Conservation (phyloP, 1,140 invertebrate genomes). For the Rhizoglyphus robini region DNA sequence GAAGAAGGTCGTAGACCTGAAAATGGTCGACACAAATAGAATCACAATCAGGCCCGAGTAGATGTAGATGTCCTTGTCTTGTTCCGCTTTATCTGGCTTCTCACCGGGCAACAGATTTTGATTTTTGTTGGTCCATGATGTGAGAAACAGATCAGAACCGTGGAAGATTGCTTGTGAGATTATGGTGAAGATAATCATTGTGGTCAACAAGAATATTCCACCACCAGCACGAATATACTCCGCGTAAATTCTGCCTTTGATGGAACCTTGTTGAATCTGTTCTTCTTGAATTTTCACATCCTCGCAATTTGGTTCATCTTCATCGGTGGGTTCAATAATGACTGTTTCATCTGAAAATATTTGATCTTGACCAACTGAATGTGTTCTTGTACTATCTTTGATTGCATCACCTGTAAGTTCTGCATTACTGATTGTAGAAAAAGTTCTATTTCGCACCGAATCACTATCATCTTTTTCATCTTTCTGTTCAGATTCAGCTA, state of each 20-base stretch:
- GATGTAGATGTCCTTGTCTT: slow-evolving; percentile 24
- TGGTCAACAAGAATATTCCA: not conserved
- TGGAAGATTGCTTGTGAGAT: slow-evolving; percentile 17
- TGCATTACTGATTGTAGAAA: not conserved
- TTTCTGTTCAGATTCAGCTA: not conserved
- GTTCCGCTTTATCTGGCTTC: not conserved
- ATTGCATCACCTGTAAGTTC: not conserved
- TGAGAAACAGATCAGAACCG: slow-evolving; percentile 17
- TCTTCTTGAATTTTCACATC: slow-evolving; percentile 19
- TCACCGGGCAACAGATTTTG: no score
- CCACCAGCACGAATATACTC: no score
- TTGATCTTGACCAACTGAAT: slow-evolving; percentile 2
- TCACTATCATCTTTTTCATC: not conserved
- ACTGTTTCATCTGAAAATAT: not conserved
- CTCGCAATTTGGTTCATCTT: slow-evolving; percentile 3
- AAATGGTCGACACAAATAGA: slow-evolving; percentile 34
- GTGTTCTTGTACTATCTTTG: not conserved
- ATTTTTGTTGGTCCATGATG: slow-evolving; percentile 19
- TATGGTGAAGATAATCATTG: slow-evolving; percentile 12
- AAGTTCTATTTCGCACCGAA: not conserved
- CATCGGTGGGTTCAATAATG: not conserved
- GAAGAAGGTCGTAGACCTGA: slow-evolving; percentile 55
- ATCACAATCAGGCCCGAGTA: no score
- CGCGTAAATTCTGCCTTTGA: slow-evolving; percentile 14
- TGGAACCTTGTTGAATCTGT: slow-evolving; percentile 13